A percentile compares a stretch with the other conserved stretches of the same genome.
These are phyloP conservation scores for Erannis defoliaria DNA, from an alignment of 2,888 invertebrate genomes.

Conservation along the genomic window DNA sequence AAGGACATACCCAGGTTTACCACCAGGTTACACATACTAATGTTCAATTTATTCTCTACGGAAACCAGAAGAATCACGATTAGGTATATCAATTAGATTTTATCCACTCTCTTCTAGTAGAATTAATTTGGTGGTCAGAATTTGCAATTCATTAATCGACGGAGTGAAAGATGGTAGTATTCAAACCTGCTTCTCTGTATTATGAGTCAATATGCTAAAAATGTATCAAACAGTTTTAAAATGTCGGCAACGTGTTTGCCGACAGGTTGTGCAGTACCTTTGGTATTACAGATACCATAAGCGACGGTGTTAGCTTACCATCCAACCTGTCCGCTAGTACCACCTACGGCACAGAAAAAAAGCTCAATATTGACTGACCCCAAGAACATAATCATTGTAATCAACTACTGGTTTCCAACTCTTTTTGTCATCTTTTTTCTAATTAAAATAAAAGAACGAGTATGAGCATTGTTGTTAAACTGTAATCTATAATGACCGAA, in stretches of 20 bases:
- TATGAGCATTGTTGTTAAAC: not conserved
- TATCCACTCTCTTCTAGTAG: constrained; percentile 46
- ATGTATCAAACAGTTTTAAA: not conserved
- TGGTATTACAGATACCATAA: no score
- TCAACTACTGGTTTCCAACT: not conserved
- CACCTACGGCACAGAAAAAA: no score
- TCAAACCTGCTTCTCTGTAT: constrained; percentile 58
- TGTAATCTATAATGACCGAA: not conserved
- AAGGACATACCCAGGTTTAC: no score
- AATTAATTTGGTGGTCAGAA: constrained; percentile 41
- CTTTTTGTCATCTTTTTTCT: not conserved
- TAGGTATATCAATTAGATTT: not conserved
- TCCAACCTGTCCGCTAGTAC: no score
- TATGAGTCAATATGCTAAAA: constrained; percentile 5
- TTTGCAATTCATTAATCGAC: constrained; percentile 72
- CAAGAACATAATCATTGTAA: no score
- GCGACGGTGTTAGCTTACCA: no score
- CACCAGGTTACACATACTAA: no score
- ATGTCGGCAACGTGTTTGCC: no score
- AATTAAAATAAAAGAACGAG: not conserved
- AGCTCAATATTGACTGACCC: no score
- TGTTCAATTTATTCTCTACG: no score
- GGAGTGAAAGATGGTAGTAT: constrained; percentile 61
- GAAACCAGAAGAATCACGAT: no score
- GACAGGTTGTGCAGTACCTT: no score